Conservation (phyloP, 1,140 invertebrate species). For the Aplysia californica region DNA sequence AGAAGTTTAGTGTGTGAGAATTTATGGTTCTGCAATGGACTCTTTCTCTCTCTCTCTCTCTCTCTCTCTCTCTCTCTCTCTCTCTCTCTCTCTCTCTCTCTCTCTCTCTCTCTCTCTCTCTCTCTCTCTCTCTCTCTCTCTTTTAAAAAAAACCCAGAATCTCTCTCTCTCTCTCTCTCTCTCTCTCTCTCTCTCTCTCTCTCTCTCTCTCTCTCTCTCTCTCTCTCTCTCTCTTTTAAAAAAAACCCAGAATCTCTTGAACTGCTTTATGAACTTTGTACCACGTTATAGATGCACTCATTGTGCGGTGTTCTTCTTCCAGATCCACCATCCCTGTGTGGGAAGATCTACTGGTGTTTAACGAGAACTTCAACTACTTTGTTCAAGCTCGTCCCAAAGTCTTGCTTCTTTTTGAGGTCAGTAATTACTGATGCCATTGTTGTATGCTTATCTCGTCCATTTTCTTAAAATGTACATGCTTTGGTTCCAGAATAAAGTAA, state of each 20-base stretch:
- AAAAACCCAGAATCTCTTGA: too few species aligned
- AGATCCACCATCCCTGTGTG: conserved; percentile 71
- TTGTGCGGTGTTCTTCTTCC: too few species aligned
- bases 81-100: background rate
- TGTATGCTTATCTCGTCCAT: background rate
- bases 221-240: too few species aligned
- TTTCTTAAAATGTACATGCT: background rate
- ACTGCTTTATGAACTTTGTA: too few species aligned
- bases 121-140: background rate
- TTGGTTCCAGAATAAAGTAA: background rate
- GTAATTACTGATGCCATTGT: background rate
- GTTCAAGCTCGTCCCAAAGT: conserved; percentile 67
- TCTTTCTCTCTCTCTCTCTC: background rate
- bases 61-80: background rate
- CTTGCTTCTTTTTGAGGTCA: conserved; percentile 75
- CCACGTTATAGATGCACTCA: too few species aligned
- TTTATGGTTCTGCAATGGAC: background rate
- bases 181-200: too few species aligned
- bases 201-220: too few species aligned
- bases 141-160: too few species aligned
- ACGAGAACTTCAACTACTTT: conserved; percentile 72
- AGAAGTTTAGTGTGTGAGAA: background rate
- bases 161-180: too few species aligned
- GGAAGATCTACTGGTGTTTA: conserved; percentile 76
- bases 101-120: background rate